Evolutionary conservation across 2,888 invertebrate genomes (phyloP).

Genomic region (Baronia brevicornis): DNA sequence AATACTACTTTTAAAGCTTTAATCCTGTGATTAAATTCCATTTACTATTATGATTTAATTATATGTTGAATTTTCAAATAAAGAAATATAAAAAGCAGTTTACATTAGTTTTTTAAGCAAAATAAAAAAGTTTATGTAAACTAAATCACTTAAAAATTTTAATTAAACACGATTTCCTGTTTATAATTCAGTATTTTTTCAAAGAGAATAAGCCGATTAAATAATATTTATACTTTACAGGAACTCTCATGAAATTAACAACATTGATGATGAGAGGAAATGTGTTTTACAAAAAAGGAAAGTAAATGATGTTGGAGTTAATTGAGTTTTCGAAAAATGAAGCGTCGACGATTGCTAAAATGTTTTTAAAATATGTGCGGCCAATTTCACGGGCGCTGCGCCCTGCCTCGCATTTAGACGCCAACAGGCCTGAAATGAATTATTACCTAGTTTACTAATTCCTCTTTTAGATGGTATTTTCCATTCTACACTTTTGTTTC

Average conservation of each 20-base stretch:
- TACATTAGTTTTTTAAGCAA: too few species aligned
- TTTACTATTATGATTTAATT: too few species aligned
- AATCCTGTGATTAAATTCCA: too few species aligned
- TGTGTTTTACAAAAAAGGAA: slow-evolving; percentile 14
- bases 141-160: too few species aligned
- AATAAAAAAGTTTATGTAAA: too few species aligned
- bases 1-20: too few species aligned
- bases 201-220: too few species aligned
- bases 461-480: slow-evolving; percentile 11
- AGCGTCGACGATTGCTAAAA: slow-evolving; percentile 35
- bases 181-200: too few species aligned
- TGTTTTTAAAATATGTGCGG: slow-evolving; percentile 57
- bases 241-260: slow-evolving; percentile 4
- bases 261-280: slow-evolving; percentile 13
- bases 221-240: too few species aligned
- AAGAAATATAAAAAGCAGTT: too few species aligned
- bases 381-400: slow-evolving; percentile 60
- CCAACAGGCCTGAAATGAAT: slow-evolving; percentile 51
- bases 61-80: too few species aligned
- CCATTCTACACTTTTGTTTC: slow-evolving; percentile 3
- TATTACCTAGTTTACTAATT: slow-evolving; percentile 41
- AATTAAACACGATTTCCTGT: too few species aligned
- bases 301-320: slow-evolving; percentile 25
- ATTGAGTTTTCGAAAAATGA: slow-evolving; percentile 38
- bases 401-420: slow-evolving; percentile 37